Conservation (phyloP, 2,888 invertebrate genomes). For the Athalia cordata region DNA sequence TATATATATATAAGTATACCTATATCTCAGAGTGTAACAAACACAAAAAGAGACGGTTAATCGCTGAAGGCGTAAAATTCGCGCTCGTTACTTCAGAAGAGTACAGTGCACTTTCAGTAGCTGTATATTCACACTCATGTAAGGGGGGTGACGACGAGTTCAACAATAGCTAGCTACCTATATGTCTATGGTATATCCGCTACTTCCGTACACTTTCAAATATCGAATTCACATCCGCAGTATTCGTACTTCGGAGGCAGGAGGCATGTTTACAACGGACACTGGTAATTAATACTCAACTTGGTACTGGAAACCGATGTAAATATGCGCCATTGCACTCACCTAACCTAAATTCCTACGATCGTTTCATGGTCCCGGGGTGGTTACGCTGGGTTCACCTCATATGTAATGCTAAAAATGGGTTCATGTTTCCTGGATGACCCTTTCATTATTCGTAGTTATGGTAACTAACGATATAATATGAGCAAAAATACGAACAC, state of each 20-base stretch:
- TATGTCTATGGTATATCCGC: neutral
- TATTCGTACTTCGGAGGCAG: neutral
- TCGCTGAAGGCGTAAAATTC: slow-evolving; percentile 36
- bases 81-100: slow-evolving; percentile 19
- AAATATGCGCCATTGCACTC: slow-evolving; percentile 15
- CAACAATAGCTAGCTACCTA: neutral
- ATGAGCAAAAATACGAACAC: too few relatives aligned
- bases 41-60: slow-evolving; percentile 6
- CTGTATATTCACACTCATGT: slow-evolving; percentile 3
- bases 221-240: slow-evolving; percentile 7
- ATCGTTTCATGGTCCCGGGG: neutral
- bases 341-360: slow-evolving; percentile 11
- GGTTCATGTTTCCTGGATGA: neutral
- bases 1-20: neutral
- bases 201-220: neutral
- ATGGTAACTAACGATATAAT: too few relatives aligned
- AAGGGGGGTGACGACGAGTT: slow-evolving; percentile 6
- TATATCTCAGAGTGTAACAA: neutral
- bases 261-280: slow-evolving; percentile 34
- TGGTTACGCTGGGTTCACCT: too few relatives aligned
- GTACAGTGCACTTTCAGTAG: neutral
- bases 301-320: slow-evolving; percentile 33
- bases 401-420: too few relatives aligned
- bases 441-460: neutral
- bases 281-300: slow-evolving; percentile 31